Percentiles rank a stretch among this genome's conserved stretches.
phyloP scores from a whole-genome alignment of 2,113 vertebrate species.

The Rafetus swinhoei region DNA sequence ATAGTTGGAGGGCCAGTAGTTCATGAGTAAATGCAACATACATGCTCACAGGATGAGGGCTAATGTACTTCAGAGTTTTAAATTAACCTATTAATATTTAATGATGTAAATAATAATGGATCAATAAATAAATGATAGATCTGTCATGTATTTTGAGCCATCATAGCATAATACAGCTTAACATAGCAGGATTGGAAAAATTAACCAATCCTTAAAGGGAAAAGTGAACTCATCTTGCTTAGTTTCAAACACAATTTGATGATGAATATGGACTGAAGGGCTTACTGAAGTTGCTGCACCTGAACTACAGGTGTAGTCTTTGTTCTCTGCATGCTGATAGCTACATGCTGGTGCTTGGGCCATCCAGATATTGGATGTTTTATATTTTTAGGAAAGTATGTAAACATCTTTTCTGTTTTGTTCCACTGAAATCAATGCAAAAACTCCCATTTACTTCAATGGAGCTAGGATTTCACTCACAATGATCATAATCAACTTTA shows the following conservation, averaged over 20 bases:
- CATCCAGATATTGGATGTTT: rapidly evolving
- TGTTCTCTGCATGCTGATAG: background rate
- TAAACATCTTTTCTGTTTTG: background rate
- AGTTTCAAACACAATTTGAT: background rate
- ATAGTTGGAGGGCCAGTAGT: no score
- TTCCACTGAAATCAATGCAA: background rate
- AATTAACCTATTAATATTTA: background rate
- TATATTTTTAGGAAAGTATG: background rate
- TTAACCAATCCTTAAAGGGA: background rate
- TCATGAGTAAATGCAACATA: no score
- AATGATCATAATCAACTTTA: background rate
- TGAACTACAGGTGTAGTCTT: background rate
- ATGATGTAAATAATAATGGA: background rate
- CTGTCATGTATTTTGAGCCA: background rate
- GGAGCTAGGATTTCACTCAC: background rate
- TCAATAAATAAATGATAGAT: background rate
- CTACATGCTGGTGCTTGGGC: background rate
- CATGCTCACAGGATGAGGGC: background rate
- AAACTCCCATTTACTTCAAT: background rate
- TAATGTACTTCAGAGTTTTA: background rate
- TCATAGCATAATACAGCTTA: background rate
- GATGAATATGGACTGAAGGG: background rate
- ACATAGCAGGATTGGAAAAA: background rate
- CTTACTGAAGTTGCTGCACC: background rate
- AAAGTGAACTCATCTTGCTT: background rate